Evolutionary conservation across 2,888 invertebrate species (phyloP).

Genomic region (Lasioglossum villosulum): DNA sequence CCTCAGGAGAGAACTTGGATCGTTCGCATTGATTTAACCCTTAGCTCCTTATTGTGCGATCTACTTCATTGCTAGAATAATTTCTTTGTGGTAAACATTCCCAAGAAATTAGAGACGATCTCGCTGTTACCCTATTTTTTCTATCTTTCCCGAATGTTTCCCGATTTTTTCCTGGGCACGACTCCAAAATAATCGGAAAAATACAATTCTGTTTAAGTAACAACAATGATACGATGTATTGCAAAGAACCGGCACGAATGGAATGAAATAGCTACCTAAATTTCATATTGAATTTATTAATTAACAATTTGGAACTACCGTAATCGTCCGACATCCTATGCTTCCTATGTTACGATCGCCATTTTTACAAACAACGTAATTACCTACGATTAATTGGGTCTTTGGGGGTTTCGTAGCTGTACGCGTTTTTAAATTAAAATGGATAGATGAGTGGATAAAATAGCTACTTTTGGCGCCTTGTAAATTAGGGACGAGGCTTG

Average conservation of each 20-base stretch:
- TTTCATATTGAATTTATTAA: too few species aligned
- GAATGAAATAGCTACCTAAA: too few species aligned
- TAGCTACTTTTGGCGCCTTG: too few species aligned
- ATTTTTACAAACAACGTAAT: too few species aligned
- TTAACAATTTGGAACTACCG: too few species aligned
- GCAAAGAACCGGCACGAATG: too few species aligned
- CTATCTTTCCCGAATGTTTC: background rate
- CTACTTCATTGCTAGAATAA: background rate
- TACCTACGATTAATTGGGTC: background rate
- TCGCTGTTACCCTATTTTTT: background rate
- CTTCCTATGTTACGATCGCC: too few species aligned
- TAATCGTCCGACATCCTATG: too few species aligned
- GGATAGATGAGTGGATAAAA: too few species aligned
- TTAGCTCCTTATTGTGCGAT: too few species aligned
- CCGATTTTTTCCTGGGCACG: too few species aligned
- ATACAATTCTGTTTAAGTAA: background rate
- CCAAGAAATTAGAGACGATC: conserved; percentile 26
- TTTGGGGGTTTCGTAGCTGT: background rate
- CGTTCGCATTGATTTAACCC: background rate
- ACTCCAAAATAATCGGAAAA: too few species aligned
- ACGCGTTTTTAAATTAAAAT: background rate
- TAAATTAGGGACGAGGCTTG: conserved; percentile 7
- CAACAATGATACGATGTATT: background rate
- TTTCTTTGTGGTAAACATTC: background rate
- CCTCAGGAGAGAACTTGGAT: background rate